Evolutionary conservation across 2,113 vertebrate genomes (phyloP), one percentile per base, ranked within the genome.

Genomic region (Alethe castanea): DNA sequence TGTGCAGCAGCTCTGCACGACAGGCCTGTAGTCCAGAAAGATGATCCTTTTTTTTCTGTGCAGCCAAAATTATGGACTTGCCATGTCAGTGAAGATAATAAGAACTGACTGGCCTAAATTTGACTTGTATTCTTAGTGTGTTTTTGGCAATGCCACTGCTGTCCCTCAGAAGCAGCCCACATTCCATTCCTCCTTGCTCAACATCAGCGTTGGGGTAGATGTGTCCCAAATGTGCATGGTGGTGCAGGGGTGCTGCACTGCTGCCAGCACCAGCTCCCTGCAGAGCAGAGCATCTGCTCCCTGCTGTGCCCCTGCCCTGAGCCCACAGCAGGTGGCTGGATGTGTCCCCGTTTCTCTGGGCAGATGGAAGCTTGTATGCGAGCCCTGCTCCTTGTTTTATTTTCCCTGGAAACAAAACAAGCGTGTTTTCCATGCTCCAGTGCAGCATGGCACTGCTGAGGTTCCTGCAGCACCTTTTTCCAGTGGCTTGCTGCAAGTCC

Each of bases 31-130:
- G 44, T 73, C 64, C 29, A 56, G 76, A 73, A 90, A 74, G 80
- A 81, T 28, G 71, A 88, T 87, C 42, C 25, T 15, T 64, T 47
- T 87, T 53, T 50, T 64, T 76, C 62, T 67, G 28, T 38, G 71
- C 71, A 92, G 76, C 56, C 90, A 70, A 92, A 90, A 92, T 81
- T 61, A 74, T 35, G 72, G 86, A 59, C 67, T 80, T 84, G 79
- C 88, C 88, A 56, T 92, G 60, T 80, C 71, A 64, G 18, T 93
- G 94, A 96, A 83, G 92, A 53, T 96, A 93, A 93, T 74, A 56
- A 78, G 95, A 96, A 81, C 76, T 81, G 93, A 94, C 72, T 97
- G 95, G 88, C 86, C 90, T 95, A 88, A 94, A 96, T 93, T 74
- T 60, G 82, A 84, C 76, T 93, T 3, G 57, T 86, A 64, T 78